Evolutionary conservation across 92 coral and sea anemone species (phyloP), one percentile per base, ranked within the genome.

Genomic region (Palythoa grandiflora): DNA sequence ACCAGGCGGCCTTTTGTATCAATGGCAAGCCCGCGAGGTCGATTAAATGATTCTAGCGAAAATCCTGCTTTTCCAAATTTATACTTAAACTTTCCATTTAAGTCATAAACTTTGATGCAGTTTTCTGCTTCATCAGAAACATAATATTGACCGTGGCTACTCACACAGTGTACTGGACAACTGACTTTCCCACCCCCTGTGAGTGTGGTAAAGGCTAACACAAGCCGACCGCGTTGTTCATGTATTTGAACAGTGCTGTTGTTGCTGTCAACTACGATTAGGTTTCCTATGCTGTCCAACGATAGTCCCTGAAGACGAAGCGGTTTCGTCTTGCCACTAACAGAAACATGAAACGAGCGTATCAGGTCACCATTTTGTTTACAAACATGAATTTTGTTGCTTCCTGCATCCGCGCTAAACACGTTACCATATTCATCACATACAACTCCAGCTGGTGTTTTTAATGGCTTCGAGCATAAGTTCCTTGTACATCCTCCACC

Each of bases 81-180:
- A 12, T 35, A 38, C 81, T 48, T 61, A 77, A 77, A 77, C 47
- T 2, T 51, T 77, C 81, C 81, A 1, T 28, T 20, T 28, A 20
- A 6, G 5, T 77, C 28, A 35, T 20, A 77, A 8, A 77, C 44
- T 6, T 77, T 77, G 66, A 77, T 51, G 20, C 81, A 77, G 81
- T 77, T 77, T 77, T 19, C 81, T 35, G 44, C 81, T 7, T 77
- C 81, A 77, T 77, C 81, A 38, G 81, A 21, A 60, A 77, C 81
- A 5, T 51, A 77, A 51, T 77, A 77, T 2, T 20, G 68, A 4
- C 38, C 65, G 20, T 38, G 21, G 17, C 28, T 19, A 14, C 6
- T 14, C 19, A 77, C 48, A 50, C 81, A 77, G 68, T 77, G 63
- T 12, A 77, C 81, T 12, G 81, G 81, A 36, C 68, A 77, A 51